Evolutionary conservation across 2,888 invertebrate genomes (phyloP), one percentile per base, ranked within the genome.

Genomic region (Sinodicranocentrus sp.): DNA sequence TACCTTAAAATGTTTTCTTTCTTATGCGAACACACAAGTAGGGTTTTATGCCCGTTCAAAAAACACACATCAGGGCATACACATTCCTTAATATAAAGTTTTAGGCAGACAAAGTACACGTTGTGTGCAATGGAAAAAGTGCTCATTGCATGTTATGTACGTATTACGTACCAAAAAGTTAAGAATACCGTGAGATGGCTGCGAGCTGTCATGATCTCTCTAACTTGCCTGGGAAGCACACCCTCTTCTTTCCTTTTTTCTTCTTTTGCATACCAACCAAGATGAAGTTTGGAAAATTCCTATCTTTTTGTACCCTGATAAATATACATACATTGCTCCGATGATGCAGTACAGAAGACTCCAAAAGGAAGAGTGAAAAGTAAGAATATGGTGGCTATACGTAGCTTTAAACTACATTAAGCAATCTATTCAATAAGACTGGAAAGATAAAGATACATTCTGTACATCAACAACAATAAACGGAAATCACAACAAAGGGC

Each of bases 1-100:
- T 61, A 61, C 61, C 28, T 26, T 61, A 61, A 61, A 33, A 61
- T 61, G 61, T 61, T 61, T 26, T 61, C 54, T 54, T 21, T n/a
- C 13, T 48, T n/a, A 48, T n/a, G n/a, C n/a, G n/a, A 13, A 48
- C 48, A 54, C 23, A 54, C 6, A 54, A 2, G 23, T 21, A 54
- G n/a, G n/a, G 48, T 48, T 39, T n/a, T 48, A 48, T 10, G 48
- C 48, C 15, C n/a, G 3, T 48, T 10, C 48, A 48, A 17, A 10
- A 48, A 48, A 48, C n/a, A 48, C 48, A 48, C 2, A 15, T 48
- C 48, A 10, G 48, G 13, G 39, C 39, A 8, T 39, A 44, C n/a
- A 17, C 52, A 52, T 52, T 57, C 23, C 57, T 57, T 25, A 10
- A 23, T n/a, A 57, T 57, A n/a, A 52, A 52, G 2, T 52, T 52